Evolutionary conservation across 2,113 vertebrate genomes (phyloP).

Genomic region (Crotalus helleri): DNA sequence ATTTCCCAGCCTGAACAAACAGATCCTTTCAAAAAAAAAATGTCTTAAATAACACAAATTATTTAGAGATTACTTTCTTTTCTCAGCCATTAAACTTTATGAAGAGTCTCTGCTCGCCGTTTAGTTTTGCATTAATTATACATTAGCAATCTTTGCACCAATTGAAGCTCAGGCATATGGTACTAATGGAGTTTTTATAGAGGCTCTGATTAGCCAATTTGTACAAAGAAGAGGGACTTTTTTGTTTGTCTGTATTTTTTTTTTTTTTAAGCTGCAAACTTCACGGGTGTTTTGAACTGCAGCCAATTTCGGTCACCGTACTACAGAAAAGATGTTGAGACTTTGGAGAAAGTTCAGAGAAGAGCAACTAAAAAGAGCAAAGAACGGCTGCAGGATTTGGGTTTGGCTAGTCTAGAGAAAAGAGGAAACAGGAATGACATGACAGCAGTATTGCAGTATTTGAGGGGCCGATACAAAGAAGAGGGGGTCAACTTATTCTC

Average conservation of each 20-base stretch:
- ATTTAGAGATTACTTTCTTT: background rate
- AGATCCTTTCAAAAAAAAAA: background rate
- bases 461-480: too few species aligned
- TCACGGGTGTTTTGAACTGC: background rate
- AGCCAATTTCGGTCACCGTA: too few species aligned
- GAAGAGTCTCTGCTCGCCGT: background rate
- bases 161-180: conserved; percentile 5
- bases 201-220: background rate
- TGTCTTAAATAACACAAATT: background rate
- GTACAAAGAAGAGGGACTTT: background rate
- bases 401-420: too few species aligned
- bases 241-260: background rate
- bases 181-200: conserved; percentile 4
- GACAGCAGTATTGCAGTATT: too few species aligned
- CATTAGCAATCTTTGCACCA: conserved; percentile 18
- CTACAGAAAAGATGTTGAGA: too few species aligned
- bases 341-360: too few species aligned
- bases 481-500: too few species aligned
- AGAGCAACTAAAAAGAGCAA: too few species aligned
- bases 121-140: conserved; percentile 45
- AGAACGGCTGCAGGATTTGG: too few species aligned
- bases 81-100: conserved; percentile 26
- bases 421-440: too few species aligned
- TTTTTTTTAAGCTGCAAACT: background rate
- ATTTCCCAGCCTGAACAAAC: background rate